Conservation (phyloP, 2,113 vertebrate species). For the Microtus pennsylvanicus region DNA sequence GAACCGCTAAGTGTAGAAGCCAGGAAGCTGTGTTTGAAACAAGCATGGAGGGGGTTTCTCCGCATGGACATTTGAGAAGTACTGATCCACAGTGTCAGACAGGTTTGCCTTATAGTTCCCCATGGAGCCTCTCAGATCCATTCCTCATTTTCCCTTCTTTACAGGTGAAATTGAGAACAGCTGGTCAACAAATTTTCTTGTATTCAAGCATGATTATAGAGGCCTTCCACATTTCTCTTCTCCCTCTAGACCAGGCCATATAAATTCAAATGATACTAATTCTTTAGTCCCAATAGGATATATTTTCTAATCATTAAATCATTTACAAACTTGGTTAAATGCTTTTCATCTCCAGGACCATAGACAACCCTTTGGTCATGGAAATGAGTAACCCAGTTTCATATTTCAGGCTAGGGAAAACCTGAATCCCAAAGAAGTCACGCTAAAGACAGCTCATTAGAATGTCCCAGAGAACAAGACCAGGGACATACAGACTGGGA, state of each 20-base stretch:
- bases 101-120: constrained; percentile 29
- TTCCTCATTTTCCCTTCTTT: constrained; percentile 36
- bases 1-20: neutral
- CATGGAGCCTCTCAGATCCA: constrained; percentile 41
- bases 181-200: constrained; percentile 50
- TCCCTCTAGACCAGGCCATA: constrained; percentile 18
- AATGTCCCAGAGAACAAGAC: neutral
- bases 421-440: neutral
- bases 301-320: constrained; percentile 65
- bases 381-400: neutral
- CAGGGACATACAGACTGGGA: neutral
- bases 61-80: constrained; percentile 46
- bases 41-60: neutral
- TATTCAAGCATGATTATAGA: constrained; percentile 40
- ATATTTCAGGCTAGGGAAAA: constrained; percentile 5
- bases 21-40: constrained; percentile 34
- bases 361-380: neutral
- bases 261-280: constrained; percentile 51
- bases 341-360: constrained; percentile 36
- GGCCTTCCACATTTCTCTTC: constrained; percentile 32
- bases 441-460: neutral
- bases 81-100: neutral
- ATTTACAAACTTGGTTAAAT: constrained; percentile 36
- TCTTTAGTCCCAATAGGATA: constrained; percentile 32
- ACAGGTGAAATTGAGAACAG: constrained; percentile 63